Base-by-base conservation (phyloP, 2,797 vertebrate species). In the Sebastiscus tertius region DNA sequence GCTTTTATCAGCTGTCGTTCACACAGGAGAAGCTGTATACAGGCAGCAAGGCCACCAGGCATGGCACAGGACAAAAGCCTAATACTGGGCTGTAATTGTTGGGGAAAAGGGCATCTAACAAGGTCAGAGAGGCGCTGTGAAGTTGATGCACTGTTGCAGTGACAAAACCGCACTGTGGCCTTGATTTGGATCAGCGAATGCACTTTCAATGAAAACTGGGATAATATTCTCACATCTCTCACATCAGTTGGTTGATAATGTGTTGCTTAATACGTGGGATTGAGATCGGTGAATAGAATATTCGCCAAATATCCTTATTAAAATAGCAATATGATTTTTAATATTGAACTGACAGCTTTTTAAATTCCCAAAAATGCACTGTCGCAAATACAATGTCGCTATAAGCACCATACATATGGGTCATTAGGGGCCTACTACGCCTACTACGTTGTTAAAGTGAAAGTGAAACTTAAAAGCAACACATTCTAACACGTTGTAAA, bases 1-100 rank as follows among this genome's bases (percentile, higher is more conserved):
- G 93, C 93, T 93, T 94, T 95, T 94, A 95, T 93, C 86, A 89
- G 83, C 91, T 94, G 94, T 94, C 94, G 94, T 88, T 95, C 93
- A 93, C 74, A 70, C 86, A 79, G 81, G 77, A 92, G 90, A 79
- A 84, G 87, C 90, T 92, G 92, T 85, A 80, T 89, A 80, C 84
- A 92, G 89, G 84, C 91, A 86, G 88, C 92, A 93, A 94, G 93
- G 89, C 93, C 92, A 92, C 87, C 78, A 12, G 14, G 77, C 66
- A 72, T 69, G 63, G 86, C 86, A 79, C 88, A 92, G 91, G 88
- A 94, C 92, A 93, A 95, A 94, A 93, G 92, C 88, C 77, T 82
- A 84, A 88, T 89, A 82, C 91, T 63, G 71, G 86, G 83, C 89
- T 88, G 87, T 92, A 91, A 93, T 93, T 94, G 91, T 92, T 60